These are phyloP conservation scores for Pristionchus exspectatus DNA, from an alignment of 2,888 invertebrate species.

Conservation along the genomic window DNA sequence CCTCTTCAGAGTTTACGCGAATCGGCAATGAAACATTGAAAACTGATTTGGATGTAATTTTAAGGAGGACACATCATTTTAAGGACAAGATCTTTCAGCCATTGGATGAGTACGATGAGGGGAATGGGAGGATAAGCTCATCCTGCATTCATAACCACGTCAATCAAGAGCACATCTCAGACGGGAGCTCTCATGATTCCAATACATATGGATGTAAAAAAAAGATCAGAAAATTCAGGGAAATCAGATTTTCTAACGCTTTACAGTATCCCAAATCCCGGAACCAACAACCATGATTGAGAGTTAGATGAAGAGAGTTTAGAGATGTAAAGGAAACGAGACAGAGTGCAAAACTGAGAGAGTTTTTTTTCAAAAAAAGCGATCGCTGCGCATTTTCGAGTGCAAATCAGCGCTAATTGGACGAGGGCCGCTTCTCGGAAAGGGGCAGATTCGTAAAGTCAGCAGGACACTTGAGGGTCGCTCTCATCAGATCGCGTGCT, in stretches of 20 bases:
- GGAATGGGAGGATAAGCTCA: too few relatives aligned
- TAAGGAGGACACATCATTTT: too few relatives aligned
- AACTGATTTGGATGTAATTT: too few relatives aligned
- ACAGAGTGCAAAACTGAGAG: not conserved
- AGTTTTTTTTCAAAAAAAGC: not conserved
- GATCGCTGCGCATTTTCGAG: not conserved
- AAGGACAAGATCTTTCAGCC: too few relatives aligned
- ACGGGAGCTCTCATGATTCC: not conserved
- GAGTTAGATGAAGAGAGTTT: not conserved
- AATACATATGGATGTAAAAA: not conserved
- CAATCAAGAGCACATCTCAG: conserved; percentile 15
- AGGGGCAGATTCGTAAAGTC: not conserved
- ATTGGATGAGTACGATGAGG: too few relatives aligned
- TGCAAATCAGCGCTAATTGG: not conserved
- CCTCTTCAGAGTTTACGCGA: too few relatives aligned
- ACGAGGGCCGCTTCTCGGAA: not conserved
- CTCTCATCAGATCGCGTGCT: not conserved
- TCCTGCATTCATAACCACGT: not conserved
- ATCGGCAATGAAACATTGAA: too few relatives aligned
- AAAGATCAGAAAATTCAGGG: not conserved
- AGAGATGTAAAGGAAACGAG: not conserved
- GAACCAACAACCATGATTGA: not conserved
- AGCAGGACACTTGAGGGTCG: not conserved
- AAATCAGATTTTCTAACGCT: not conserved
- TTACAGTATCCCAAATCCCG: not conserved